phyloP scores from a whole-genome alignment of 2,888 invertebrate genomes.

The Cheilosia vulpina region DNA sequence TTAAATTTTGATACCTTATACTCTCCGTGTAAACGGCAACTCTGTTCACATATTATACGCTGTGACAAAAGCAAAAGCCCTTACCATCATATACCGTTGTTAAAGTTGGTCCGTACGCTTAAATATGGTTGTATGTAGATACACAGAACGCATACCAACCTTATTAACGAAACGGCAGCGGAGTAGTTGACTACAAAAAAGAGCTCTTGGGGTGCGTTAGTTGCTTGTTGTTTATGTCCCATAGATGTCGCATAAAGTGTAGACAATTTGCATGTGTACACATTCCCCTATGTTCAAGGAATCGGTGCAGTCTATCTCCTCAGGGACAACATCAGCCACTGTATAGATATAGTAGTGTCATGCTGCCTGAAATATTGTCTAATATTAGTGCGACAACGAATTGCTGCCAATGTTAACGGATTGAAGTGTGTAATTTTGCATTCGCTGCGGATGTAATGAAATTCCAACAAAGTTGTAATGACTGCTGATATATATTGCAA shows the following conservation, averaged over 20 bases:
- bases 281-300: slow-evolving; percentile 21
- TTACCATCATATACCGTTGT: too few species aligned
- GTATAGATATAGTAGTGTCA: not conserved
- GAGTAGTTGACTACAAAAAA: slow-evolving; percentile 8
- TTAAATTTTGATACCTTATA: too few species aligned
- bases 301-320: slow-evolving; percentile 10
- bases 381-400: slow-evolving; percentile 4
- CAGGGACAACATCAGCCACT: not conserved
- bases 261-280: slow-evolving; percentile 55
- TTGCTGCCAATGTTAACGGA: slow-evolving; percentile 3
- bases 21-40: too few species aligned
- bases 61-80: too few species aligned
- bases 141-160: not conserved
- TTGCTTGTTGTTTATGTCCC: slow-evolving; percentile 39
- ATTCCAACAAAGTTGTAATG: slow-evolving; percentile 13
- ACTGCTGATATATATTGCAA: not conserved
- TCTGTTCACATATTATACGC: too few species aligned
- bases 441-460: slow-evolving; percentile 29
- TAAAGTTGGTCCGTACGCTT: not conserved
- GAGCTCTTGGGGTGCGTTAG: slow-evolving; percentile 19
- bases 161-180: slow-evolving; percentile 15
- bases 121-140: not conserved
- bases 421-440: slow-evolving; percentile 17
- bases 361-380: slow-evolving; percentile 32
- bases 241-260: slow-evolving; percentile 47